phyloP scores from a whole-genome alignment of 30 jellyfish, hydroid and myxozoan genomes.

The Turritopsis dohrnii region DNA sequence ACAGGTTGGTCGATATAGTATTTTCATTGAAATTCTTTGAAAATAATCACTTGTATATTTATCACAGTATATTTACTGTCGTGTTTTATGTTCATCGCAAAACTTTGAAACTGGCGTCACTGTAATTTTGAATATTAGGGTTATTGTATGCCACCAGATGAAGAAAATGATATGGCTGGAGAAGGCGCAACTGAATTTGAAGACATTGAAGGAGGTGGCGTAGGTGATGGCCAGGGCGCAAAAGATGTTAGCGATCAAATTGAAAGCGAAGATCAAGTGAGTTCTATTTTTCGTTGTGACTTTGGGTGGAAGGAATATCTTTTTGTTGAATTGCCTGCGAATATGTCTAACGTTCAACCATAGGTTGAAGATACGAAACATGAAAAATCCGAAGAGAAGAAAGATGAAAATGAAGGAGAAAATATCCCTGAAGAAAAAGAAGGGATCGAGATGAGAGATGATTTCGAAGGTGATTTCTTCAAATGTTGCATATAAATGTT shows the following conservation, averaged over 20 bases:
- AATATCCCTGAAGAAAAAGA: slow-evolving; percentile 74
- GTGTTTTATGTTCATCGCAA: too few relatives aligned
- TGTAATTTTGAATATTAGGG: slow-evolving; percentile 69
- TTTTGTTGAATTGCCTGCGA: neutral
- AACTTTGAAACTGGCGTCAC: too few relatives aligned
- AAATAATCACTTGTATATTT: too few relatives aligned
- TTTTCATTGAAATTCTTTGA: too few relatives aligned
- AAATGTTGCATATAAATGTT: too few relatives aligned
- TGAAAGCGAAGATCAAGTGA: slow-evolving; percentile 91
- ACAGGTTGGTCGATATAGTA: slow-evolving; percentile 36
- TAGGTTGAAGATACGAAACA: slow-evolving; percentile 80
- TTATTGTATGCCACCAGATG: slow-evolving; percentile 87
- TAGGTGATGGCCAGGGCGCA: slow-evolving; percentile 96
- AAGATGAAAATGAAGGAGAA: slow-evolving; percentile 42
- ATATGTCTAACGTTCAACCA: neutral
- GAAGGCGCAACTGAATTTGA: slow-evolving; percentile 96
- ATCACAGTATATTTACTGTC: too few relatives aligned
- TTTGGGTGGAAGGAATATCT: neutral
- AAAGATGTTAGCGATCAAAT: slow-evolving; percentile 95
- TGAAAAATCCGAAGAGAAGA: slow-evolving; percentile 57
- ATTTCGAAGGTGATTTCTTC: slow-evolving; percentile 51
- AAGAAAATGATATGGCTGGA: slow-evolving; percentile 49
- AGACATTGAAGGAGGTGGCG: slow-evolving; percentile 87
- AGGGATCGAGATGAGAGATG: slow-evolving; percentile 98
- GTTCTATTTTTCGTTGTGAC: neutral